Conservation (phyloP, 2,888 invertebrate genomes). For the Anarsia innoxiella region DNA sequence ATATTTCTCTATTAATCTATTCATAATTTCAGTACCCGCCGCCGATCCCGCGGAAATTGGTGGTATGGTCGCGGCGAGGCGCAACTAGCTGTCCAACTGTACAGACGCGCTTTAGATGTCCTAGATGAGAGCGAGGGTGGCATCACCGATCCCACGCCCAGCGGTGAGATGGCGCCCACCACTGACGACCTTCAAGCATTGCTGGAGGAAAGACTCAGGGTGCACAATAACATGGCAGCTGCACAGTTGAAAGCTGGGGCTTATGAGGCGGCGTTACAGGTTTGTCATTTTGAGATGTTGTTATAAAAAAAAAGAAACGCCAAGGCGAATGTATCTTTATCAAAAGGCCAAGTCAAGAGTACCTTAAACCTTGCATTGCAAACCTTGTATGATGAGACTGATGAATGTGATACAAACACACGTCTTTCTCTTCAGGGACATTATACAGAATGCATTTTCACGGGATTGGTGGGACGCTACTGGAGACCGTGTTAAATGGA, state of each 20-base stretch:
- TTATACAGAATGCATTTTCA: no score
- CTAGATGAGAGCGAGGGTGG: slow-evolving; percentile 83
- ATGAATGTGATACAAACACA: no score
- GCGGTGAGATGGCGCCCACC: slow-evolving; percentile 52
- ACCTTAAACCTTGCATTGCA: no score
- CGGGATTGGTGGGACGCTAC: no score
- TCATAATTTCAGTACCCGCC: slow-evolving; percentile 41
- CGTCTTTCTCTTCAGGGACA: no score
- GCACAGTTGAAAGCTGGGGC: slow-evolving; percentile 92
- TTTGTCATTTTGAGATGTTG: no score
- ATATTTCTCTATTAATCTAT: no score
- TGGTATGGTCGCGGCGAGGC: slow-evolving; percentile 90
- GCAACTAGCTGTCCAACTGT: slow-evolving; percentile 88
- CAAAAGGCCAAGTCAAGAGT: no score
- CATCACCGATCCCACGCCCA: slow-evolving; percentile 71
- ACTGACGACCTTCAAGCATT: slow-evolving; percentile 59
- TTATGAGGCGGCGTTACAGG: slow-evolving; percentile 88
- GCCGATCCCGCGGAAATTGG: slow-evolving; percentile 91
- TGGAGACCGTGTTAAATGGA: no score
- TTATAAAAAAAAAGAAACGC: not conserved
- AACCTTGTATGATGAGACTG: no score
- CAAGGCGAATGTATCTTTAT: no score
- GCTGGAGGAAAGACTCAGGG: slow-evolving; percentile 86
- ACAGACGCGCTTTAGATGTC: slow-evolving; percentile 88
- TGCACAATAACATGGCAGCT: slow-evolving; percentile 94